Base-by-base conservation (phyloP, 2,888 invertebrate genomes). In the Xestobium rufovillosum region DNA sequence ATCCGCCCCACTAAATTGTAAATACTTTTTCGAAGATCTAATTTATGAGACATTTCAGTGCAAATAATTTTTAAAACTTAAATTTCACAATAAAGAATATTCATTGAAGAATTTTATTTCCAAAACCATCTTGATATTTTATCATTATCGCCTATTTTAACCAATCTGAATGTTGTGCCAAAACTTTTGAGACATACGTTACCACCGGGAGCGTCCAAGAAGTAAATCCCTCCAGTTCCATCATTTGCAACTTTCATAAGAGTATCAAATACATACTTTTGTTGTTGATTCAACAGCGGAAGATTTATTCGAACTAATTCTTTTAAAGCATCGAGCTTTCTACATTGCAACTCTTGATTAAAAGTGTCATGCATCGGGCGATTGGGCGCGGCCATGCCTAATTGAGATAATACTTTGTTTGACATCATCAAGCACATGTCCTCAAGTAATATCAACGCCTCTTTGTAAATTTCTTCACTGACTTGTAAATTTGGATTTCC, bases 101-200 rank as follows among this genome's bases (percentile, higher is more conserved):
- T 49, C 52, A 29, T 64, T 54, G 2, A 66, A 32, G 44, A 56
- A 66, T 11, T 57, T 61, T 51, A 65, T 65, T 50, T 25, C 50
- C n/a, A n/a, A n/a, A n/a, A n/a, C 54, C 9, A 49, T 47, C 9
- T n/a, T n/a, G n/a, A n/a, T n/a, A n/a, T n/a, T n/a, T n/a, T n/a
- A n/a, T n/a, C n/a, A n/a, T n/a, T n/a, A n/a, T n/a, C n/a, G n/a
- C n/a, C n/a, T n/a, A n/a, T n/a, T n/a, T n/a, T n/a, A n/a, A n/a
- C n/a, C n/a, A n/a, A n/a, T n/a, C n/a, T n/a, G n/a, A n/a, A n/a
- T n/a, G n/a, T n/a, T n/a, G n/a, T n/a, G n/a, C n/a, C n/a, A n/a
- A n/a, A n/a, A n/a, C n/a, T n/a, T n/a, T n/a, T n/a, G n/a, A n/a
- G n/a, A n/a, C n/a, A n/a, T n/a, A n/a, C n/a, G n/a, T n/a, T n/a